Base-by-base conservation (phyloP, 2,797 vertebrate genomes). In the Rhabdomys pumilio region DNA sequence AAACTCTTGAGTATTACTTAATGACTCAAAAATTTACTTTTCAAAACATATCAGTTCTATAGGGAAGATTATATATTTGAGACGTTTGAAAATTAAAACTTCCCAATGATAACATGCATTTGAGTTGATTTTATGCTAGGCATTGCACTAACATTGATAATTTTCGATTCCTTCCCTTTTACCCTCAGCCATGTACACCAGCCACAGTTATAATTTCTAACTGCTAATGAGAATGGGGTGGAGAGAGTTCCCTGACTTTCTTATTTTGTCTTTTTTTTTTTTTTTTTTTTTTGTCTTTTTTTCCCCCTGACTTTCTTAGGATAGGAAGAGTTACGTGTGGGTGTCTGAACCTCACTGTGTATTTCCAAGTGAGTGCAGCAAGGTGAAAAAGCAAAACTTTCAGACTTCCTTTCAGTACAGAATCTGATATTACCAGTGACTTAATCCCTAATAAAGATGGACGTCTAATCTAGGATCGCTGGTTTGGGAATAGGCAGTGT, bases 11-110 rank as follows among this genome's bases (percentile, higher is more conserved):
- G 53, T 34, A 26, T 13, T 50, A 90, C 73, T 55, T 89, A 92
- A 50, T n/a, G 61, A 65, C 63, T 75, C 0, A 24, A 83, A 73
- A 91, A 50, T 76, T 72, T 20, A 81, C 91, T 91, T 72, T 85
- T 29, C 11, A 92, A 92, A 95, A 92, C 84, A 77, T 10, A 76
- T 88, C 31, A 90, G 14, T 84, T 44, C 72, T 95, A 19, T 61
- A 44, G 81, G 65, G 38, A 61, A 87, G 57, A 34, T 44, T 84
- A 44, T 80, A 34, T 90, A 93, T 95, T 81, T 20, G 95, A 92
- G 93, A 59, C 65, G 47, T 24, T 55, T 93, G 86, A 94, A 83
- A 94, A 89, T 89, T 79, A 91, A 93, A 96, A 92, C 82, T 92
- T 88, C 55, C 53, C n/a, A 41, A n/a, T 77, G 93, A 63, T 59